Base-by-base conservation (phyloP, 2,113 vertebrate species). In the Amblyornis subalaris region DNA sequence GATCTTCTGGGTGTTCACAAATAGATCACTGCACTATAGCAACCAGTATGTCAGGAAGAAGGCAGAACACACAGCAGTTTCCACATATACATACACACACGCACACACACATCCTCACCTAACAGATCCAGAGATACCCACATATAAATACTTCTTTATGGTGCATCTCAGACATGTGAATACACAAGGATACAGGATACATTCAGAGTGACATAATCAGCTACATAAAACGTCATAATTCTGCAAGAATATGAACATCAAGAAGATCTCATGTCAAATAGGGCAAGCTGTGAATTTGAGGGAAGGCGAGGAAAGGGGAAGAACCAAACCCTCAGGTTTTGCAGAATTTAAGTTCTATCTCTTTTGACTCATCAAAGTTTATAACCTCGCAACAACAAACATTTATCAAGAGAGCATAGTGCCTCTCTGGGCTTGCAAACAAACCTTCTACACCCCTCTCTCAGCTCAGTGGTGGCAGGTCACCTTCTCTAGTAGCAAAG, bases 1-100 rank as follows among this genome's bases (percentile, higher is more conserved):
- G 85, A 96, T 97, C 94, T 97, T 89, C 95, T 96, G 89, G 72
- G 96, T 97, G 96, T 97, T 97, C 97, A 98, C 97, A 98, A 97
- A 98, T 94, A 98, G 96, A 97, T 96, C 96, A 64, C 91, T 48
- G 93, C 83, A 82, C 97, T 98, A 97, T 96, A 97, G 98, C 97
- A 98, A 98, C 97, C 96, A 96, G 96, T 85, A 96, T 97, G 92
- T 96, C 90, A 92, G 87, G 94, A 97, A 95, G 95, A 97, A 97
- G 86, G 90, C 93, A 96, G 94, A 95, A 94, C 74, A 80, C 87
- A 88, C 75, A 89, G 80, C 85, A 82, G 91, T 92, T 96, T 92
- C 90, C 90, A 90, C 87, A 91, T 93, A 86, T 72, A 89, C 76
- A 86, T 66, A 86, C 54, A 76, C 31, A 90, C 60, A 72, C 42